These are phyloP conservation scores for Tragelaphus strepsiceros DNA, from an alignment of 2,113 vertebrate species.

Conservation along the genomic window DNA sequence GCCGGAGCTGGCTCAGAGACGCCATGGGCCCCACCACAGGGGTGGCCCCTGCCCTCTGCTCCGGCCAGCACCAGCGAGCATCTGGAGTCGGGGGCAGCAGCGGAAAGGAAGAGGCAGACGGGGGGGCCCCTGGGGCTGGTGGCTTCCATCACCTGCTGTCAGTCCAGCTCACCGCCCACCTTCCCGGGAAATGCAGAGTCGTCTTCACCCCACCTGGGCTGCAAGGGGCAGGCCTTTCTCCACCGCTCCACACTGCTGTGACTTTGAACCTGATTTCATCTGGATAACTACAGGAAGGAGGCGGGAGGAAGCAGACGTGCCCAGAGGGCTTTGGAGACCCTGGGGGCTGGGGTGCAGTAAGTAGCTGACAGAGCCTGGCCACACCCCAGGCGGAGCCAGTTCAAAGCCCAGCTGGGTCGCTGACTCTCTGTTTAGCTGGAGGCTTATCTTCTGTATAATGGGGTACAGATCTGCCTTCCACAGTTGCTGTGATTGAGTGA, in stretches of 20 bases:
- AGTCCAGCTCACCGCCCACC: too few species aligned
- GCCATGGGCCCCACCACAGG: neutral
- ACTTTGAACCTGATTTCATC: neutral
- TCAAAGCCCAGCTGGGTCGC: neutral
- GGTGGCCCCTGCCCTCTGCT: neutral
- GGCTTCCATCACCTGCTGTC: neutral
- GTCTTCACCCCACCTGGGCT: neutral
- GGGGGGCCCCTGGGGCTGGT: neutral
- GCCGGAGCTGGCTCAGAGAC: neutral
- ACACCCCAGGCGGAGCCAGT: neutral
- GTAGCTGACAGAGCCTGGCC: neutral
- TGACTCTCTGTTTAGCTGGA: neutral
- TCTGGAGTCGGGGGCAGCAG: neutral
- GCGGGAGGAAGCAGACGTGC: neutral
- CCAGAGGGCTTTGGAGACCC: neutral
- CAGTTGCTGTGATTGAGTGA: too few species aligned
- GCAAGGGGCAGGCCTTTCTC: neutral
- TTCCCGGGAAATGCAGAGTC: neutral
- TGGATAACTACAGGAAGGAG: neutral
- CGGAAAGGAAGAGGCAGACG: neutral
- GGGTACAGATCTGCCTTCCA: neutral
- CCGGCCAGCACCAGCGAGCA: neutral
- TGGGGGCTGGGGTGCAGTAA: fast-evolving
- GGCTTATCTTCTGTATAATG: neutral
- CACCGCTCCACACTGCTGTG: neutral